Evolutionary conservation across 2,797 vertebrate species (phyloP).

Genomic region (Emydoidea blandingii): DNA sequence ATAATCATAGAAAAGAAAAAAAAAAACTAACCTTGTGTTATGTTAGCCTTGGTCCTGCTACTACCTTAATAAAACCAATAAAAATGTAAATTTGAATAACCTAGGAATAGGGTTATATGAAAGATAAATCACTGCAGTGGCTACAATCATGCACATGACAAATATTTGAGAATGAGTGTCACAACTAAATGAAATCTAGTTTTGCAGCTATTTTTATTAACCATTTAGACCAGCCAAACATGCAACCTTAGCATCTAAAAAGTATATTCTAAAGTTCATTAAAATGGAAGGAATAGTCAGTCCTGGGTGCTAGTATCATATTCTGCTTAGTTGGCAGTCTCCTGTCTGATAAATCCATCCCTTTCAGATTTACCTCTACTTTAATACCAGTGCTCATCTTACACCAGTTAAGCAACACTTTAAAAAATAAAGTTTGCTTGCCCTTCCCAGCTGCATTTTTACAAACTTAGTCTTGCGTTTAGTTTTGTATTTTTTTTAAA

Average conservation of each 20-base stretch:
- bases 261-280: constrained; percentile 37
- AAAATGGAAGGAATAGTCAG: constrained; percentile 30
- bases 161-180: background rate
- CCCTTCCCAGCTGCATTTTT: constrained; percentile 52
- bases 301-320: constrained; percentile 58
- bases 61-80: background rate
- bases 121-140: constrained; percentile 19
- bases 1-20: background rate
- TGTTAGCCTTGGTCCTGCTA: background rate
- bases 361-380: constrained; percentile 34
- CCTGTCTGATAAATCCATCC: constrained; percentile 70
- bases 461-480: background rate
- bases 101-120: constrained; percentile 4
- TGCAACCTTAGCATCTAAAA: constrained; percentile 4
- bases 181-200: constrained; percentile 28
- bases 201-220: constrained; percentile 25
- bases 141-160: constrained; percentile 6
- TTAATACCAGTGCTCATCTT: constrained; percentile 67
- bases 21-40: constrained; percentile 29
- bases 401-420: constrained; percentile 54
- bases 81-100: constrained; percentile 51
- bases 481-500: background rate
- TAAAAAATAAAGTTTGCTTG: constrained; percentile 50
- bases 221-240: background rate
- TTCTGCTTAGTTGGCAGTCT: constrained; percentile 63